Percentiles rank a stretch among this genome's conserved stretches.
Evolutionary conservation across 2,113 vertebrate species (phyloP).

Genomic region (Antidorcas marsupialis): DNA sequence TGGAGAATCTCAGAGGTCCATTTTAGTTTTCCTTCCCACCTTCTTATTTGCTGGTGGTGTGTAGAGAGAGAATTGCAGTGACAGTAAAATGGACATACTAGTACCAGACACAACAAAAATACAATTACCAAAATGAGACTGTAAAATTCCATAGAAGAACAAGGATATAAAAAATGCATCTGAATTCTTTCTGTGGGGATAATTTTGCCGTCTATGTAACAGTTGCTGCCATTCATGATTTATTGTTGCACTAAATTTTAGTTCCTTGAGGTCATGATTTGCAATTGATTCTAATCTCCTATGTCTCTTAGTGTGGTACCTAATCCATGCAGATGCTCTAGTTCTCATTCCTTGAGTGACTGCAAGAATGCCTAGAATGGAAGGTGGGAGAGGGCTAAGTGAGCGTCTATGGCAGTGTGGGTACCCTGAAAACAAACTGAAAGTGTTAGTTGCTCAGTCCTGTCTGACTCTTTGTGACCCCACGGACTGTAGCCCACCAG

Average conservation of each 20-base stretch:
- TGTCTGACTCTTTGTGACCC: not conserved
- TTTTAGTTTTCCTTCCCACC: not conserved
- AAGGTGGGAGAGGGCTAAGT: too few relatives aligned
- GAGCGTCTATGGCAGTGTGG: accelerated
- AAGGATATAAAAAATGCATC: not conserved
- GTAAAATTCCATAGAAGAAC: not conserved
- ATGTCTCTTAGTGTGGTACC: not conserved
- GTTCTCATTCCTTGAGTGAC: not conserved
- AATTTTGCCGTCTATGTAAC: not conserved
- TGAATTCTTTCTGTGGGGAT: not conserved
- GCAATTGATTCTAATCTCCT: not conserved
- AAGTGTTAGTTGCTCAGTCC: not conserved
- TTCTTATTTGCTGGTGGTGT: not conserved
- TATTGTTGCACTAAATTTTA: not conserved
- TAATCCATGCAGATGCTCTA: not conserved
- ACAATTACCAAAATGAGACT: not conserved
- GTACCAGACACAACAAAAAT: not conserved
- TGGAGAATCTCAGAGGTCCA: not conserved
- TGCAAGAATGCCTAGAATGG: not conserved
- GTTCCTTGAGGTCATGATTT: not conserved
- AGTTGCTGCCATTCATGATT: not conserved
- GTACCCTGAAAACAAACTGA: not conserved
- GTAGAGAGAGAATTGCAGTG: not conserved
- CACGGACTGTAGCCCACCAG: not conserved
- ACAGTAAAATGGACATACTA: not conserved